These are phyloP conservation scores for Calliopsis andreniformis DNA, from an alignment of 1,140 invertebrate genomes.

Conservation along the genomic window DNA sequence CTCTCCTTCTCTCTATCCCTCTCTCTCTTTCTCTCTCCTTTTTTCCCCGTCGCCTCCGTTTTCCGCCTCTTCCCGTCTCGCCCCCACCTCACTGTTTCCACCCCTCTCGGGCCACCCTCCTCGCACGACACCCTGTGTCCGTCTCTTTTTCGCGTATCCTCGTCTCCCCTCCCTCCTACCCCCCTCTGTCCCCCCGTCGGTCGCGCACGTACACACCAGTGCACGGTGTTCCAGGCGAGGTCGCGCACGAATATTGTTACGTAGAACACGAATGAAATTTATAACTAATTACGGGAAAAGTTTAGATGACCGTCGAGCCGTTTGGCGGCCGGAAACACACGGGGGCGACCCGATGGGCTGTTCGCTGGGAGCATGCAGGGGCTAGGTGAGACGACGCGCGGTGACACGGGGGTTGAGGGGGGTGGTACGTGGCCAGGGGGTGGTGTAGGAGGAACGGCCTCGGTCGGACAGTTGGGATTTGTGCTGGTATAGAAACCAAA, in stretches of 20 bases:
- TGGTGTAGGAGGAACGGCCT: constrained; percentile 16
- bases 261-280: constrained; percentile 76
- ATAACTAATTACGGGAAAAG: constrained; percentile 80
- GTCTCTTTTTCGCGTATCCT: constrained; percentile 48
- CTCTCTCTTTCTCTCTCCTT: constrained; percentile 38
- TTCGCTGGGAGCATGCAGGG: constrained; percentile 19
- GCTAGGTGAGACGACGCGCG: constrained; percentile 29
- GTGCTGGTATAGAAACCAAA: constrained; percentile 68
- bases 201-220: constrained; percentile 42
- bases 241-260: constrained; percentile 74
- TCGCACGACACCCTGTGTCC: constrained; percentile 26
- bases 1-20: constrained; percentile 5
- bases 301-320: constrained; percentile 74
- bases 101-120: constrained; percentile 39
- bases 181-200: constrained; percentile 15
- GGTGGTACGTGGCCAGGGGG: constrained; percentile 1
- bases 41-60: constrained; percentile 39
- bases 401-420: neutral
- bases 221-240: constrained; percentile 64
- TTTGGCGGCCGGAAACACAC: constrained; percentile 56
- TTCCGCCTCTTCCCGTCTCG: constrained; percentile 37
- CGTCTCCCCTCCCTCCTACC: constrained; percentile 15
- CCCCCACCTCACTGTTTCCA: constrained; percentile 26
- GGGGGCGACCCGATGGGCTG: constrained; percentile 44
- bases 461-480: constrained; percentile 46